Evolutionary conservation across 1,140 invertebrate genomes (phyloP), one percentile per base, ranked within the genome.

Genomic region (Drosophila miranda): DNA sequence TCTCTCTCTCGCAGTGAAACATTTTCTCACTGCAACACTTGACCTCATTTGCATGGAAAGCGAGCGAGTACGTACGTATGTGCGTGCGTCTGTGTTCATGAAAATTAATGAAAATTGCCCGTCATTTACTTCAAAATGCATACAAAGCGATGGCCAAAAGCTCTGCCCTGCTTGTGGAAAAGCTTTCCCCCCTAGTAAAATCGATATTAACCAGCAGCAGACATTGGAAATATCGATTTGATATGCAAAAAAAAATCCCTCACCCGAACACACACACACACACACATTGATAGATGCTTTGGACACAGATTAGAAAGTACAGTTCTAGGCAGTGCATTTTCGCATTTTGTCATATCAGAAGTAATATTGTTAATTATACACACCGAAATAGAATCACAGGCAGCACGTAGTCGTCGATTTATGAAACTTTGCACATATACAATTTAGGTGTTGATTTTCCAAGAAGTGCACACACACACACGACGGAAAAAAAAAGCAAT

Each of bases 331-430:
- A 49, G 28, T 53, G 28, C 30, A 58, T 58, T 38, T 38, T 38
- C 34, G 11, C 34, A 38, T 11, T 38, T 38, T 11, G 4, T 13
- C 34, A 38, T 5, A 5, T 38, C 34, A 38, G 34, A 38, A 38
- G 34, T 66, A 66, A 67, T 79, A 61, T 56, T 62, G 68, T 41
- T 58, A 21, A 49, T 53, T 75, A 86, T 86, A 86, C 82, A 86
- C 82, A 86, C 82, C 82, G 83, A 86, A 88, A 82, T 82, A 86
- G 82, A 86, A 86, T 87, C 82, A 87, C 82, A 87, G 82, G 82
- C 81, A 84, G 78, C 74, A 78, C 78, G 66, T 80, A 87, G 82
- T 87, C 78, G 81, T 86, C 82, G 78, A 78, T 64, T 38, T 38
- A 38, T 38, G 73, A 83, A 69, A 80, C 78, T 68, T 84, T 78